A percentile compares a stretch with the other conserved stretches of the same genome.
These are phyloP conservation scores for Zaprionus lineosus DNA, from an alignment of 2,888 invertebrate genomes.

Conservation along the genomic window DNA sequence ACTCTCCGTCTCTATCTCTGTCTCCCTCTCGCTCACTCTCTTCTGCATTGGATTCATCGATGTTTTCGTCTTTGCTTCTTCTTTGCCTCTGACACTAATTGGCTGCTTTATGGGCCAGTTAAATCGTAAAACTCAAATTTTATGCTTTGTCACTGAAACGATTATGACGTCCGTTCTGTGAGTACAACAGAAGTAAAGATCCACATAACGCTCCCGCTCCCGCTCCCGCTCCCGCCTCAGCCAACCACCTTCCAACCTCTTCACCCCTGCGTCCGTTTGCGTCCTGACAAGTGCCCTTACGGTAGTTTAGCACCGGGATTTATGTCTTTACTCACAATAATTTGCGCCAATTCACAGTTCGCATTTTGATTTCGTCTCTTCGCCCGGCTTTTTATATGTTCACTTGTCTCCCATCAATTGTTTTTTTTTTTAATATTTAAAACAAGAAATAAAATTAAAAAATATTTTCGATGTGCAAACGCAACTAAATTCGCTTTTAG, in stretches of 20 bases:
- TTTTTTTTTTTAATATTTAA: too few species aligned
- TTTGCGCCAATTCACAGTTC: conserved; percentile 66
- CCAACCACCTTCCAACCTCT: too few species aligned
- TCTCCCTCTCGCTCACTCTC: neutral
- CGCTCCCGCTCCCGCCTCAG: conserved; percentile 4
- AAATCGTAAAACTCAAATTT: conserved; percentile 79
- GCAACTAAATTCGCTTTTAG: too few species aligned
- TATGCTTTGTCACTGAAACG: conserved; percentile 77
- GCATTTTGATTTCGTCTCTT: conserved; percentile 72
- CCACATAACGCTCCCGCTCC: conserved; percentile 18
- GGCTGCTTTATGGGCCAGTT: conserved; percentile 78
- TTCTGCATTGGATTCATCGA: conserved; percentile 6
- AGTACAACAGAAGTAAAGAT: conserved; percentile 34
- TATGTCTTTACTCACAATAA: conserved; percentile 63
- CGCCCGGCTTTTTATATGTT: conserved; percentile 56
- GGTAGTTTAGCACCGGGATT: conserved; percentile 61
- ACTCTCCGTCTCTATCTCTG: neutral
- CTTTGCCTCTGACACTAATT: conserved; percentile 77
- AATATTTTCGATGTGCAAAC: too few species aligned
- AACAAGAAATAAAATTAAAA: too few species aligned
- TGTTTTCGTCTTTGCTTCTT: conserved; percentile 7
- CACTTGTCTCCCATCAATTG: conserved; percentile 25
- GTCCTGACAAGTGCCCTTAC: conserved; percentile 31
- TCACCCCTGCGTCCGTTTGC: too few species aligned
- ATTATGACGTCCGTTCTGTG: conserved; percentile 75